Evolutionary conservation across 2,797 vertebrate species (phyloP), one percentile per base, ranked within the genome.

Genomic region (Coracias cyanogaster): DNA sequence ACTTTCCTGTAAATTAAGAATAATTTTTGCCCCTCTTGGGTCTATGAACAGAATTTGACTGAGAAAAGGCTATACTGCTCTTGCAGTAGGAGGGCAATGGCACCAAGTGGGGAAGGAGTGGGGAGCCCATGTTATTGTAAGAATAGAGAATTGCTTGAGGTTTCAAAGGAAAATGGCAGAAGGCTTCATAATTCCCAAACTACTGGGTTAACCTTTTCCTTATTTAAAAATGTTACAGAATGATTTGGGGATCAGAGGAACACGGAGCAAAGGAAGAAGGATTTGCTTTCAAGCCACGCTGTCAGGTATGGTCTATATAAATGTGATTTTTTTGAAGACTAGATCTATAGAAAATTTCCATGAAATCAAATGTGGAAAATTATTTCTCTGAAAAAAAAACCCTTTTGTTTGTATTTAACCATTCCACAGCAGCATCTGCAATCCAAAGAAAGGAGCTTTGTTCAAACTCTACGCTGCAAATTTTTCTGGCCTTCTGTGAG

Each of bases 401-500:
- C 14, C 35, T 83, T 72, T 86, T 74, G 12, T 82, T 93, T 84
- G 8, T 66, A 64, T 82, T 82, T 86, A 93, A 70, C 51, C 35
- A 64, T 84, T 89, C 82, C n/a, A 80, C 15, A 2, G 6, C 24
- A 84, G 26, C 0, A 0, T 86, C 35, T 82, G 43, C n/a, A 51
- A 89, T 69, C 18, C 4, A 20, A 94, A 93, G 62, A 90, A 83
- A 84, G 48, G 1, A 1, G 19, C 69, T 91, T 94, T 88, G 80
- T 88, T 95, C 70, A 86, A 33, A 51, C 11, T 31, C n/a, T 52
- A 62, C 22, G 15, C n/a, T 55, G n/a, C 4, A 73, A 89, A 12
- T 41, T 72, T 88, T 91, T 93, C 82, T 90, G 82, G 14, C 51
- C 58, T 94, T 93, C 62, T 82, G 10, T 72, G 82, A 86, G 76